Evolutionary conservation across 2,113 vertebrate species (phyloP).

Genomic region (Taurulus bubalis): DNA sequence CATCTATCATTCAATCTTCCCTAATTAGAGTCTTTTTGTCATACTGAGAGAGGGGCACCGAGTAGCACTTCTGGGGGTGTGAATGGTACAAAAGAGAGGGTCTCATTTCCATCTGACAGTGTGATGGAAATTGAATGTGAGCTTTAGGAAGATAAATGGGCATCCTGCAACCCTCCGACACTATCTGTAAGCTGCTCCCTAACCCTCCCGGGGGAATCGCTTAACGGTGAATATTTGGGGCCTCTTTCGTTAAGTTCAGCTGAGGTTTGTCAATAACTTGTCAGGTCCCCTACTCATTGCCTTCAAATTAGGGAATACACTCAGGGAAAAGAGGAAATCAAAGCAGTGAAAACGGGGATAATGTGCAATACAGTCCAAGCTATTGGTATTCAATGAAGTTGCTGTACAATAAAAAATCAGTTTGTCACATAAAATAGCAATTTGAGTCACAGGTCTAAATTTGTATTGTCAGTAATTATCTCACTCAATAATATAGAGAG

Average conservation of each 20-base stretch:
- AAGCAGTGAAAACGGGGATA: slow-evolving; percentile 2
- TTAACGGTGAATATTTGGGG: slow-evolving; percentile 70
- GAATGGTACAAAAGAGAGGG: slow-evolving; percentile 73
- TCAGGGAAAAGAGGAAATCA: not conserved
- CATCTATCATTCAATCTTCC: slow-evolving; percentile 78
- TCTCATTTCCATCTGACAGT: slow-evolving; percentile 83
- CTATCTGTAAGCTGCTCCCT: slow-evolving; percentile 62
- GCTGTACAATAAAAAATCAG: not conserved
- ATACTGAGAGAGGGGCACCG: slow-evolving; percentile 62
- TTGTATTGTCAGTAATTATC: not conserved
- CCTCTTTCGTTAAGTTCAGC: slow-evolving; percentile 67
- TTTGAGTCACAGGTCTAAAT: not conserved
- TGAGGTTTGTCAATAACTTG: slow-evolving; percentile 70
- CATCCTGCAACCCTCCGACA: slow-evolving; percentile 67
- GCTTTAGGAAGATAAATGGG: slow-evolving; percentile 86
- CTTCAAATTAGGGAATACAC: slow-evolving; percentile 42
- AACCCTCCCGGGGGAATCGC: slow-evolving; percentile 63
- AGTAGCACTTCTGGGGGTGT: slow-evolving; percentile 70
- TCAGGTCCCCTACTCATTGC: slow-evolving; percentile 33
- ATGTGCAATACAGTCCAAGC: not conserved
- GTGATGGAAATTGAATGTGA: slow-evolving; percentile 86
- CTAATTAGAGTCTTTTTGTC: slow-evolving; percentile 80
- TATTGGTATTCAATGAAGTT: not conserved
- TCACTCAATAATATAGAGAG: not conserved
- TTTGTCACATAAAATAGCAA: slow-evolving; percentile 9